Evolutionary conservation across 1,140 invertebrate genomes (phyloP), one percentile per base, ranked within the genome.

Genomic region (Plectus sambesii): DNA sequence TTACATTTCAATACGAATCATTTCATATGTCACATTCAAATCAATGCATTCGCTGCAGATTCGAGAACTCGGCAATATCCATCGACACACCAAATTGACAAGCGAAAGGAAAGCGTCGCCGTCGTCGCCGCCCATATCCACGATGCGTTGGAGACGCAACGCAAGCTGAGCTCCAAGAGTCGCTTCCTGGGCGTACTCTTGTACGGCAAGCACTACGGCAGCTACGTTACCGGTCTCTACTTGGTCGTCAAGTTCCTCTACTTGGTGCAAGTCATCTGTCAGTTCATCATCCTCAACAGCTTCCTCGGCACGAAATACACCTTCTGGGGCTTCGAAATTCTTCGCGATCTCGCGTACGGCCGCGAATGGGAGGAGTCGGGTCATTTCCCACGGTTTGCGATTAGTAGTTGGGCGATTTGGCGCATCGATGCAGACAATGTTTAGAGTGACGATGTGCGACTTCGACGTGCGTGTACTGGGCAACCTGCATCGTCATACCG

Each of bases 261-360:
- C 51, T 63, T 74, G 3, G 23, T 68, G 25, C 75, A 75, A 56
- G 69, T 73, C 19, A 56, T 75, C 19, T 62, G 62, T 36, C 75
- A 76, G 53, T 70, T 76, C 51, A 68, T 76, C 49, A 61, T 75
- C 29, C 60, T 75, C 27, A 73, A 74, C 52, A 61, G 58, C 15
- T 76, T 75, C 62, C 68, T 76, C 37, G 72, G 72, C 26, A 68
- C 68, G 39, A 70, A 72, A 39, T 75, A 72, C 56, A 67, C 70
- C 33, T 62, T 74, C 49, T 75, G 72, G 56, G 75, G 75, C n/a
- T 60, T 74, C n/a, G 72, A 75, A 55, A 72, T 76, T n/a, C 45
- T 76, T 0, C 48, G 62, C 22, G 70, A 73, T 49, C 49, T 76
- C 19, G 61, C 67, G 1, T 51, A 56, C 24, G 72, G 74, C 24